Base-by-base conservation (phyloP, 2,113 vertebrate genomes). In the Oxygymnocypris stewartii region DNA sequence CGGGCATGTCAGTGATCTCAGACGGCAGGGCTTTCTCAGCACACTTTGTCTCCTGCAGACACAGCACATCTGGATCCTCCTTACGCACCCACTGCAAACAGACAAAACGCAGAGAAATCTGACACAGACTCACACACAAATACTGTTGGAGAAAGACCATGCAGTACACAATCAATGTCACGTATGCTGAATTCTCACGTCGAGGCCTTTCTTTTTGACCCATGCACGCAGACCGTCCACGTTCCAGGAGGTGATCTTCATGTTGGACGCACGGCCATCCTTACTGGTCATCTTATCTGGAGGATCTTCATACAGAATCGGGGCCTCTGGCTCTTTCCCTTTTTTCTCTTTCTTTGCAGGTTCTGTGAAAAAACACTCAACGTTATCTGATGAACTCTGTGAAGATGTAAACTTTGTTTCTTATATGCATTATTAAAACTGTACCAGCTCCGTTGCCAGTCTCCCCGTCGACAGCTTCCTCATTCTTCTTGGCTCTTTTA, bases 241-340 rank as follows among this genome's bases (percentile, higher is more conserved):
- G 4, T 98, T 98, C 97, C 97, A 98, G 5, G 97, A 97, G 9
- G 95, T 96, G 91, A 98, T 95, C 91, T 97, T 98, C 89, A 95
- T 91, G 71, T 95, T 96, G 87, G 94, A 94, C 0, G 90, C 77
- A 11, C 93, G 94, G 61, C 94, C 97, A 28, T 95, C 94, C 75
- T 95, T 92, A 86, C 95, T 95, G 31, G 90, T 95, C 91, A 95
- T 86, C 89, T 95, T 92, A 88, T 97, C 96, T 4, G 96, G 96
- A 6, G 96, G 95, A 57, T 98, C 97, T 0, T 96, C 95, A 23
- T 97, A 97, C 74, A 96, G 2, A 4, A 93, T 57, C 0, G 96
- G 93, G 0, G 94, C 94, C 69, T 96, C 96, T 1, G 94, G 94
- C 49, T 95, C 93, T 78, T 95, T 94, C 0, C 81, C 73, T 84